Percentiles rank a stretch among this genome's conserved stretches.
phyloP scores from a whole-genome alignment of 2,797 vertebrate species.

The Leptoclinus maculatus region DNA sequence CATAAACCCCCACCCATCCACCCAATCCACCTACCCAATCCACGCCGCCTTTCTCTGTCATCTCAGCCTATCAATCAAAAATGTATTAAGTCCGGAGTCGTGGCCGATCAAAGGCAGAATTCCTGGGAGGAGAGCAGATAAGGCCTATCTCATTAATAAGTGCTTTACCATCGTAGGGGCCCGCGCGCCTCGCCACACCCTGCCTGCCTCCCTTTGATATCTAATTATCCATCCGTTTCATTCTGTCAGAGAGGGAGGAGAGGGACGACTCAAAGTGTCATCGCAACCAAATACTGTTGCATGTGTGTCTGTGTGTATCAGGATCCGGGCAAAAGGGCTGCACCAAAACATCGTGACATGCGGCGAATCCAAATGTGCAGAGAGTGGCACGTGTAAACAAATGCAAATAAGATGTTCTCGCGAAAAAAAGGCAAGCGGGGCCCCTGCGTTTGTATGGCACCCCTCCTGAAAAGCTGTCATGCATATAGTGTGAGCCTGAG shows the following conservation, averaged over 20 bases:
- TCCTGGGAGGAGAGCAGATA: conserved; percentile 97
- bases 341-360: conserved; percentile 64
- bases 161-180: conserved; percentile 93
- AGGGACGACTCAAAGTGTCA: conserved; percentile 75
- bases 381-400: conserved; percentile 77
- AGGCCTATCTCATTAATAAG: conserved; percentile 97
- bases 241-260: conserved; percentile 81
- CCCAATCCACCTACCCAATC: conserved; percentile 63
- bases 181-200: conserved; percentile 86
- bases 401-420: conserved; percentile 75
- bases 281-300: conserved; percentile 70
- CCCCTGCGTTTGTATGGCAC: conserved; percentile 15
- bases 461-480: conserved; percentile 62
- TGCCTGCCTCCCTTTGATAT: conserved; percentile 87
- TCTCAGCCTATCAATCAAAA: conserved; percentile 96
- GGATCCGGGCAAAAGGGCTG: conserved; percentile 60
- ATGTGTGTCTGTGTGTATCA: conserved; percentile 49
- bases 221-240: conserved; percentile 86
- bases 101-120: conserved; percentile 95
- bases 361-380: conserved; percentile 65
- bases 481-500: conserved; percentile 41
- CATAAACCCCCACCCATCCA: conserved; percentile 28
- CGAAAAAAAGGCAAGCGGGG: conserved; percentile 32
- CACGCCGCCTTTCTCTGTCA: conserved; percentile 87
- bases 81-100: conserved; percentile 96